Percentiles rank a stretch among this genome's conserved stretches.
phyloP scores from a whole-genome alignment of 2,797 vertebrate species.

The Enteromius trimaculatus region DNA sequence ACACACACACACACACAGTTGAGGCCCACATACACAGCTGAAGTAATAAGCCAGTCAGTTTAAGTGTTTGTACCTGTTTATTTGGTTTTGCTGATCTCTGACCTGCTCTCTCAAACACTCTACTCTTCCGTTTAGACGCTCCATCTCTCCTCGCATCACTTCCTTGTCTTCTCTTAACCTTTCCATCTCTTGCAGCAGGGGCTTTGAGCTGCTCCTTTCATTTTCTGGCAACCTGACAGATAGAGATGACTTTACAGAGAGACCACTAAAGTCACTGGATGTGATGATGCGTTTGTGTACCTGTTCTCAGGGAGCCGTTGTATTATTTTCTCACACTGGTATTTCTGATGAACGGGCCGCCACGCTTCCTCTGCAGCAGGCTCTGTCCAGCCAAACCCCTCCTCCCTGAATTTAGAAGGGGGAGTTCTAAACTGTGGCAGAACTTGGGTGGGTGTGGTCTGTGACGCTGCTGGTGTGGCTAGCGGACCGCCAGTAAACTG shows the following conservation, averaged over 20 bases:
- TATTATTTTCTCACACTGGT: slow-evolving; percentile 8
- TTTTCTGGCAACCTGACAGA: slow-evolving; percentile 58
- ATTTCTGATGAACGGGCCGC: not conserved
- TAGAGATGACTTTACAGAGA: not conserved
- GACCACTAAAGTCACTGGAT: not conserved
- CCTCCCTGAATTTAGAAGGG: not conserved
- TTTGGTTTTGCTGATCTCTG: slow-evolving; percentile 66
- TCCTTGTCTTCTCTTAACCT: slow-evolving; percentile 71
- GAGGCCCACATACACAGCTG: not conserved
- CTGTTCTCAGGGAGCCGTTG: slow-evolving; percentile 40
- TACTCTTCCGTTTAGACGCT: slow-evolving; percentile 70
- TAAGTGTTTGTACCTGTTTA: slow-evolving; percentile 69
- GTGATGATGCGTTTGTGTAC: slow-evolving; percentile 43
- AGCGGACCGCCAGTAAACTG: slow-evolving; percentile 22
- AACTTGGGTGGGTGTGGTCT: not conserved
- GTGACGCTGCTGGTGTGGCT: not conserved
- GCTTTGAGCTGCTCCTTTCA: slow-evolving; percentile 66
- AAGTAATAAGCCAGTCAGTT: not conserved
- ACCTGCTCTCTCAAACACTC: slow-evolving; percentile 70
- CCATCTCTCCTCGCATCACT: slow-evolving; percentile 72
- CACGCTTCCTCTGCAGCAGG: slow-evolving; percentile 62
- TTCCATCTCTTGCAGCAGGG: slow-evolving; percentile 70
- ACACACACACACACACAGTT: slow-evolving; percentile 26
- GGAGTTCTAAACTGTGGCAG: slow-evolving; percentile 3
- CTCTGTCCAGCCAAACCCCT: slow-evolving; percentile 69